Percentiles rank a stretch among this genome's conserved stretches.
These are phyloP conservation scores for Silvanus unidentatus DNA, from an alignment of 2,888 invertebrate species.

Conservation along the genomic window DNA sequence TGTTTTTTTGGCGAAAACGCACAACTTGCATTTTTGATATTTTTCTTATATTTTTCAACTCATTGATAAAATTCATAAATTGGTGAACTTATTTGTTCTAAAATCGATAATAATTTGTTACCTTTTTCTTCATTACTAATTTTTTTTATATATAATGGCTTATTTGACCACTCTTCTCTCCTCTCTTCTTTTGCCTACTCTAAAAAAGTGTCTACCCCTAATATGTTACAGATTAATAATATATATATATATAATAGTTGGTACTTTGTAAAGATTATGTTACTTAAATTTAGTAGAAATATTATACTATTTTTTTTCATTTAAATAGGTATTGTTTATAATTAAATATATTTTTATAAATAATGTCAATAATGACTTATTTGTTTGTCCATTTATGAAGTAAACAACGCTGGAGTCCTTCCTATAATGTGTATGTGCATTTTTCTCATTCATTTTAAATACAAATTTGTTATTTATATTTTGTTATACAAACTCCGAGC, in stretches of 20 bases:
- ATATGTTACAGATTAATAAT: conserved; percentile 48
- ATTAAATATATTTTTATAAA: conserved; percentile 38
- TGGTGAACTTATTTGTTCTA: conserved; percentile 43
- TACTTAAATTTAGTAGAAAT: conserved; percentile 45
- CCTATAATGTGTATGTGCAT: conserved; percentile 10
- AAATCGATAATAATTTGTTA: conserved; percentile 38
- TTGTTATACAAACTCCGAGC: conserved; percentile 25
- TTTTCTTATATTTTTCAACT: neutral
- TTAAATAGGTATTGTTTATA: conserved; percentile 38
- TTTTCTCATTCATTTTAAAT: conserved; percentile 2
- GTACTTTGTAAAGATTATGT: conserved; percentile 58
- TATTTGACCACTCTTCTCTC: conserved; percentile 26
- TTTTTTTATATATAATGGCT: neutral
- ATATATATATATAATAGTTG: conserved; percentile 45
- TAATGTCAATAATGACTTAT: conserved; percentile 39
- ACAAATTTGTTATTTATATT: conserved; percentile 3
- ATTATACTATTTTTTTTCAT: conserved; percentile 34
- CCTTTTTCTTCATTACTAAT: neutral
- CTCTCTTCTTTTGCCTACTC: conserved; percentile 23
- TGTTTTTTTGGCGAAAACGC: conserved; percentile 35
- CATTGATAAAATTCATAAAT: conserved; percentile 45
- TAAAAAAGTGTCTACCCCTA: conserved; percentile 35
- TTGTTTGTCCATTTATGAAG: conserved; percentile 16
- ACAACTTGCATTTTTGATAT: conserved; percentile 35
- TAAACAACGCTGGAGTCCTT: conserved; percentile 22